These are phyloP conservation scores for Melipona bicolor DNA, from an alignment of 2,888 invertebrate genomes.

Conservation along the genomic window DNA sequence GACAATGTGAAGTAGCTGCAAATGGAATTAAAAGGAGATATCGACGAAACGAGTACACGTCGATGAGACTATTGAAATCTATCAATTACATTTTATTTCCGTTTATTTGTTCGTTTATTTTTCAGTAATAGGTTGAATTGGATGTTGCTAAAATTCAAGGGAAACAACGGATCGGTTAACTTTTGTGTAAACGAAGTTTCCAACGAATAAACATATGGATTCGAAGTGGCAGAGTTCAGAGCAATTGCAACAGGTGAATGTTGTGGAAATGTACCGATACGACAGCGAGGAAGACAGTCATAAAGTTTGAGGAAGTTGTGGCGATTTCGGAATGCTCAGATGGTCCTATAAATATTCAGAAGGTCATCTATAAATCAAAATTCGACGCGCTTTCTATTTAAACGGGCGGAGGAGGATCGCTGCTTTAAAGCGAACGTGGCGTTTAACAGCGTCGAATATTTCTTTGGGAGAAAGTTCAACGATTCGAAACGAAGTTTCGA, in stretches of 20 bases:
- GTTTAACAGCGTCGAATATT: neutral
- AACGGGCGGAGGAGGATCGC: slow-evolving; percentile 14
- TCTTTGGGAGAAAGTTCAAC: slow-evolving; percentile 35
- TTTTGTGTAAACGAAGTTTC: too few species aligned
- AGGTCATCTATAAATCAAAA: slow-evolving; percentile 45
- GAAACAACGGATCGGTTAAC: too few species aligned
- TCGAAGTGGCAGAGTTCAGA: neutral
- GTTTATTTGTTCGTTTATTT: rapidly evolving
- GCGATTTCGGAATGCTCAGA: neutral
- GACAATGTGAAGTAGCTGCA: neutral
- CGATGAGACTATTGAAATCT: neutral
- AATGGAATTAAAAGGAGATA: neutral
- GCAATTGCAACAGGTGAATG: neutral
- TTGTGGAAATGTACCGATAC: neutral
- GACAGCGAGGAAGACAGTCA: neutral
- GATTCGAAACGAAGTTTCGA: slow-evolving; percentile 1
- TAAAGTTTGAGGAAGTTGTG: neutral
- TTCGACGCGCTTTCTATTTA: slow-evolving; percentile 51
- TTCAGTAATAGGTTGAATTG: neutral
- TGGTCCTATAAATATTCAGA: slow-evolving; percentile 30
- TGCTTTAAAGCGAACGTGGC: slow-evolving; percentile 17
- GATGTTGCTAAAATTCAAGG: too few species aligned
- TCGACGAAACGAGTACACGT: neutral
- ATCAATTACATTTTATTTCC: neutral
- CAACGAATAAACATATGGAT: neutral